Conservation (phyloP, 2,113 vertebrate species). For the Neomonachus schauinslandi region DNA sequence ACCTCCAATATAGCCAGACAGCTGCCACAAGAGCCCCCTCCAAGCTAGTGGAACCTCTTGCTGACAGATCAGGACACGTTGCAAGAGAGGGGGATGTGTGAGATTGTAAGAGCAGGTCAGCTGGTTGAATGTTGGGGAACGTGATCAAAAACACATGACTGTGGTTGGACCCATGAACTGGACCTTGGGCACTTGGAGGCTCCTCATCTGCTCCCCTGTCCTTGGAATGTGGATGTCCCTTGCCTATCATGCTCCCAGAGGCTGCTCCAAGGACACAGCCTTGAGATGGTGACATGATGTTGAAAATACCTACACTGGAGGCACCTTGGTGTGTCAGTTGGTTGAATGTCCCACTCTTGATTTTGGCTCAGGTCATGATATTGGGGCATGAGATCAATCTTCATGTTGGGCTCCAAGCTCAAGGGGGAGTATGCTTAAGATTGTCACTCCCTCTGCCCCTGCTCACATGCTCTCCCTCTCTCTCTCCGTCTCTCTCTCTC, state of each 20-base stretch:
- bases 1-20: background rate
- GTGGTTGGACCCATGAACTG: background rate
- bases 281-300: background rate
- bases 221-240: fast-evolving
- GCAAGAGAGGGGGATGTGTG: background rate
- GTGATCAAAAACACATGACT: background rate
- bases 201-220: too few species aligned
- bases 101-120: background rate
- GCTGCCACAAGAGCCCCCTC: too few species aligned
- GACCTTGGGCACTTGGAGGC: too few species aligned
- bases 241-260: background rate
- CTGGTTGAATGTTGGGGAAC: background rate
- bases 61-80: background rate
- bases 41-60: too few species aligned
- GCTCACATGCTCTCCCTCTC: background rate
- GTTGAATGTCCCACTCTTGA: background rate
- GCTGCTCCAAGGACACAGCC: background rate
- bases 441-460: background rate
- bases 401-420: background rate
- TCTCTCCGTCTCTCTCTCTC: background rate
- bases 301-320: background rate
- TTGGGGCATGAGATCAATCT: background rate
- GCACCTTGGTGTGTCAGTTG: background rate
- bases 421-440: background rate
- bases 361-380: background rate